Percentiles rank a stretch among this genome's conserved stretches.
Evolutionary conservation across 2,888 invertebrate genomes (phyloP).

Genomic region (Xestoiulus laeticollis): DNA sequence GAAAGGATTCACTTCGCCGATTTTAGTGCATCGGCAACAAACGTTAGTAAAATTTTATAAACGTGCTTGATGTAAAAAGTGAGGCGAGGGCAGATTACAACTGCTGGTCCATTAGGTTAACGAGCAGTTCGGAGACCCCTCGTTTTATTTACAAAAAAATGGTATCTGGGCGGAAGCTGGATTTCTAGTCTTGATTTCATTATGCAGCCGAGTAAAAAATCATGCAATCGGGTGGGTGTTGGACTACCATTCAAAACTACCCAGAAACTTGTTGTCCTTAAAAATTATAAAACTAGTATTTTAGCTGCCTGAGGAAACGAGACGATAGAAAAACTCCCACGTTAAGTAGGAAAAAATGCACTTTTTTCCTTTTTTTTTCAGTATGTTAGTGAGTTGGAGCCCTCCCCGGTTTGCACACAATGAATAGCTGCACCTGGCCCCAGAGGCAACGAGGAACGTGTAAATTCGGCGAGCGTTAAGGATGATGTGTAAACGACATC

Average conservation of each 20-base stretch:
- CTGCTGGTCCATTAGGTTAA: neutral
- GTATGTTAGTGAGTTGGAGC: neutral
- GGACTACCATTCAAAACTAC: neutral
- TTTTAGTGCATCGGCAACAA: neutral
- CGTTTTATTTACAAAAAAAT: neutral
- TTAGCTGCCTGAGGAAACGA: neutral
- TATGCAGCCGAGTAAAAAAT: neutral
- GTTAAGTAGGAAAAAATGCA: neutral
- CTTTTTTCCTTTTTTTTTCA: neutral
- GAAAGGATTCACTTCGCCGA: neutral
- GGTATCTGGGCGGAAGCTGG: neutral
- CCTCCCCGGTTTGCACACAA: neutral
- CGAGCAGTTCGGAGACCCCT: neutral
- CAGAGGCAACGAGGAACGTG: neutral
- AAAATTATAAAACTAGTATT: neutral
- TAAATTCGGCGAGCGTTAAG: too few species aligned
- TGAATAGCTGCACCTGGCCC: neutral
- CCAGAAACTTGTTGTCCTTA: conserved; percentile 4
- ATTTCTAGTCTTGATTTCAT: neutral
- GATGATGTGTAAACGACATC: too few species aligned
- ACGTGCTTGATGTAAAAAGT: neutral
- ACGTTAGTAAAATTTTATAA: neutral
- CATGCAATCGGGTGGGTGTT: neutral
- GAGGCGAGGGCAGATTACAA: neutral
- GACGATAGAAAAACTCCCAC: neutral